These are phyloP conservation scores for Sphaerophoria taeniata DNA, from an alignment of 2,888 invertebrate species.

Conservation along the genomic window DNA sequence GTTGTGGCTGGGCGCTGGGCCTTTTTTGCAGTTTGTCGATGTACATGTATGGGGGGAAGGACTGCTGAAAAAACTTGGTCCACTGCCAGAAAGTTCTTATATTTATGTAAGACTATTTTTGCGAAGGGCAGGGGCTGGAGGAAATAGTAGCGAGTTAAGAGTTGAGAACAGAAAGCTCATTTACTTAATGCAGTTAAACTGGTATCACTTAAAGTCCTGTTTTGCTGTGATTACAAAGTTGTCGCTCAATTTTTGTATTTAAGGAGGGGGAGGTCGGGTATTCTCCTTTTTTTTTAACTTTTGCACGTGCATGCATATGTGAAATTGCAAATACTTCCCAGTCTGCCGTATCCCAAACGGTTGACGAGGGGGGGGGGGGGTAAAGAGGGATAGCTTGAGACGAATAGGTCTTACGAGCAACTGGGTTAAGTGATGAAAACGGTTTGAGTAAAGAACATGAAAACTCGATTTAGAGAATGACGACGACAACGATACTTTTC, in stretches of 20 bases:
- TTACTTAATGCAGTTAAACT: constrained; percentile 71
- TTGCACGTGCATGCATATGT: constrained; percentile 46
- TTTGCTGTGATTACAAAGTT: constrained; percentile 73
- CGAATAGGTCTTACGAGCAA: constrained; percentile 45
- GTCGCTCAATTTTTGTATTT: constrained; percentile 68
- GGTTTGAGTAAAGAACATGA: constrained; percentile 68
- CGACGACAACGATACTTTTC: not conserved
- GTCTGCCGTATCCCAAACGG: constrained; percentile 12
- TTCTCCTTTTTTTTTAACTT: not conserved
- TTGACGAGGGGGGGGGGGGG: too few relatives aligned
- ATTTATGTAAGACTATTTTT: too few relatives aligned
- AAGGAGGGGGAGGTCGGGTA: not conserved
- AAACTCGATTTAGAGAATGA: constrained; percentile 56
- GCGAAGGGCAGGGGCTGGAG: too few relatives aligned
- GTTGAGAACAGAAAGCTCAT: constrained; percentile 62
- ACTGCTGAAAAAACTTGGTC: constrained; percentile 53
- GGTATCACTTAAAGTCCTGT: constrained; percentile 72
- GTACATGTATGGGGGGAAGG: not conserved
- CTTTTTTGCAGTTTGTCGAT: not conserved
- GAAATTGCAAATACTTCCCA: constrained; percentile 15
- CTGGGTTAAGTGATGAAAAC: constrained; percentile 72
- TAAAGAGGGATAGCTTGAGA: too few relatives aligned
- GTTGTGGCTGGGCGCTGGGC: constrained; percentile 11
- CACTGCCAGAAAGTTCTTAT: constrained; percentile 52
- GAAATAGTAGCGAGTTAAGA: not conserved